phyloP scores from a whole-genome alignment of 1,140 invertebrate species.

The Bombus cullumanus region DNA sequence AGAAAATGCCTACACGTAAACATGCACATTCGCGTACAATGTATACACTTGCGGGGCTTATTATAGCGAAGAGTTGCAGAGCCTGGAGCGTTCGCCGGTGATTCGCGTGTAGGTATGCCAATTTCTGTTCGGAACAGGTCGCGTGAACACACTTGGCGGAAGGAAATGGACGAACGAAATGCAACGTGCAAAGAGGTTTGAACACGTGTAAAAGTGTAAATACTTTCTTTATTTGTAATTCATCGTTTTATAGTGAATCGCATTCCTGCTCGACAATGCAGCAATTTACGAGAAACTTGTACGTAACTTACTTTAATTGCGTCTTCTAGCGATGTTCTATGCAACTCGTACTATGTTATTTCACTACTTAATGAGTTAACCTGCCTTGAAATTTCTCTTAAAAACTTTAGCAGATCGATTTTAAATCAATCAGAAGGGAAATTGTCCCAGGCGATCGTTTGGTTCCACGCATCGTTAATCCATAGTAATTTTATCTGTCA shows the following conservation, averaged over 20 bases:
- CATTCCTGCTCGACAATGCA: too few species aligned
- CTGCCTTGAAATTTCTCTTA: not conserved
- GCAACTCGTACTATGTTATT: not conserved
- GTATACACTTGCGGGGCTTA: slow-evolving; percentile 20
- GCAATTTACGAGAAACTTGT: too few species aligned
- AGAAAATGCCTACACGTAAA: not conserved
- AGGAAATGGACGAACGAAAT: not conserved
- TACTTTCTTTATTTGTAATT: too few species aligned
- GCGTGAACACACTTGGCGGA: not conserved
- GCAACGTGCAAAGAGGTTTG: too few species aligned
- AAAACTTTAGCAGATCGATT: not conserved
- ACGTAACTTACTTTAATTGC: not conserved
- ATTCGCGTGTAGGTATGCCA: slow-evolving; percentile 11
- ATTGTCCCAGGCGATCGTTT: not conserved
- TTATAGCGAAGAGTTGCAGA: not conserved
- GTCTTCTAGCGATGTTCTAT: not conserved
- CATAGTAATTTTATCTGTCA: not conserved
- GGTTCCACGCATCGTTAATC: not conserved
- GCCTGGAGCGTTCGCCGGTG: not conserved
- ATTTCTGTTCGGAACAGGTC: not conserved
- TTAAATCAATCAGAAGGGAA: not conserved
- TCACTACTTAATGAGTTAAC: not conserved
- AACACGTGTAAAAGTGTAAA: not conserved
- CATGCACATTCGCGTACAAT: slow-evolving; percentile 4
- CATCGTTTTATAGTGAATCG: too few species aligned